Evolutionary conservation across 1,140 invertebrate species (phyloP).

Genomic region (Drosophila cardini): DNA sequence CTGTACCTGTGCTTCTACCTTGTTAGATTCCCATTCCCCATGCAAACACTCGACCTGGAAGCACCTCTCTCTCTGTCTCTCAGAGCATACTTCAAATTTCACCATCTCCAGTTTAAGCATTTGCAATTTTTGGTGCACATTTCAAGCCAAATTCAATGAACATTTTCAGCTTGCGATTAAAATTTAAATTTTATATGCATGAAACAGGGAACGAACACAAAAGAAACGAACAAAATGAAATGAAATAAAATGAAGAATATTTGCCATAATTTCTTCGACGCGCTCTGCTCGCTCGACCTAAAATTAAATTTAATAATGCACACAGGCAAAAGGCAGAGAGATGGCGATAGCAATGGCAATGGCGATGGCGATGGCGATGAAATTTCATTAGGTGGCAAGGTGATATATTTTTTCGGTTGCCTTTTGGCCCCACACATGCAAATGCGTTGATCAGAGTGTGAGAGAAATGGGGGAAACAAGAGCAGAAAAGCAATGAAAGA

Average conservation of each 20-base stretch:
- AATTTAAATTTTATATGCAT: slow-evolving; percentile 73
- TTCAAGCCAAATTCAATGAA: slow-evolving; percentile 44
- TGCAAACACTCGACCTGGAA: slow-evolving; percentile 6
- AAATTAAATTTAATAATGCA: slow-evolving; percentile 82
- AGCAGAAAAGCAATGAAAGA: neutral
- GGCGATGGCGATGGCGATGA: slow-evolving; percentile 30
- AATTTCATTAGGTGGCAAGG: slow-evolving; percentile 57
- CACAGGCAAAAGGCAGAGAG: slow-evolving; percentile 1
- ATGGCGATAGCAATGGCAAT: neutral
- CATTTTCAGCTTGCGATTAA: slow-evolving; percentile 61
- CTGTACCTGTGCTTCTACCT: neutral
- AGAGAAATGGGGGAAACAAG: neutral
- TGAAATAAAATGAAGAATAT: slow-evolving; percentile 48
- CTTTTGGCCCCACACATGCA: slow-evolving; percentile 22
- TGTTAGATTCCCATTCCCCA: neutral
- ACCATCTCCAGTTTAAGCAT: neutral
- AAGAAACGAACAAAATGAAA: slow-evolving; percentile 11
- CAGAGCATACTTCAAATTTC: neutral
- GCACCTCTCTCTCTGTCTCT: neutral
- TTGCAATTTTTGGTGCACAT: slow-evolving; percentile 14
- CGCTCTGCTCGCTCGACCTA: slow-evolving; percentile 26
- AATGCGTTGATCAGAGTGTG: slow-evolving; percentile 21
- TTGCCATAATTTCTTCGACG: slow-evolving; percentile 69
- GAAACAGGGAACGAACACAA: slow-evolving; percentile 3
- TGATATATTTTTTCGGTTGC: slow-evolving; percentile 47